These are phyloP conservation scores for Zaprionus capensis DNA, from an alignment of 1,140 invertebrate genomes.

Conservation along the genomic window DNA sequence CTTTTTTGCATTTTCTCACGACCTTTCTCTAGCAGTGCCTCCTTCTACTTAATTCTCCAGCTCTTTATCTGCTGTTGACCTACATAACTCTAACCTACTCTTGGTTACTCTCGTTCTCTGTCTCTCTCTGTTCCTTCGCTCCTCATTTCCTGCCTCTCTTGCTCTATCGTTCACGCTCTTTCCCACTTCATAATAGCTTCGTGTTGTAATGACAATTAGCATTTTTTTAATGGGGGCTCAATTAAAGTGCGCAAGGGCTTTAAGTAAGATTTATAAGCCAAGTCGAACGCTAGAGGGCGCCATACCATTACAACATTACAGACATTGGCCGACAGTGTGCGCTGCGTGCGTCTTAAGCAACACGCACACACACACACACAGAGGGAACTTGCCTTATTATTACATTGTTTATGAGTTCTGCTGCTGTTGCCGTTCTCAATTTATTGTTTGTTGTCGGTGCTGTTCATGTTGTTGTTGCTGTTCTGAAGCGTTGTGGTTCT, in stretches of 20 bases:
- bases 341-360: constrained; percentile 52
- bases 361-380: constrained; percentile 47
- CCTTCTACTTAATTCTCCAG: neutral
- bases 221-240: constrained; percentile 73
- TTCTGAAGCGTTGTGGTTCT: constrained; percentile 1
- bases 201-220: constrained; percentile 73
- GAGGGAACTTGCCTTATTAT: constrained; percentile 71
- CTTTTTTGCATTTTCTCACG: neutral
- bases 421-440: constrained; percentile 55
- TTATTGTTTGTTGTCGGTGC: constrained; percentile 62
- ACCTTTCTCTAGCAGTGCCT: neutral
- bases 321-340: constrained; percentile 18
- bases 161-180: neutral
- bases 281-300: constrained; percentile 11
- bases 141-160: neutral
- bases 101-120: neutral
- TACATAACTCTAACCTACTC: neutral
- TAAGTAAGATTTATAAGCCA: constrained; percentile 72
- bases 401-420: constrained; percentile 80
- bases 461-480: constrained; percentile 37
- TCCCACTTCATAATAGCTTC: constrained; percentile 15
- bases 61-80: constrained; percentile 2
- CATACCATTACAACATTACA: neutral
- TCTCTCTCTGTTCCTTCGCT: neutral
- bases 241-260: constrained; percentile 63